Conservation (phyloP, 2,797 vertebrate genomes). For the Coranthus polyacanthus region DNA sequence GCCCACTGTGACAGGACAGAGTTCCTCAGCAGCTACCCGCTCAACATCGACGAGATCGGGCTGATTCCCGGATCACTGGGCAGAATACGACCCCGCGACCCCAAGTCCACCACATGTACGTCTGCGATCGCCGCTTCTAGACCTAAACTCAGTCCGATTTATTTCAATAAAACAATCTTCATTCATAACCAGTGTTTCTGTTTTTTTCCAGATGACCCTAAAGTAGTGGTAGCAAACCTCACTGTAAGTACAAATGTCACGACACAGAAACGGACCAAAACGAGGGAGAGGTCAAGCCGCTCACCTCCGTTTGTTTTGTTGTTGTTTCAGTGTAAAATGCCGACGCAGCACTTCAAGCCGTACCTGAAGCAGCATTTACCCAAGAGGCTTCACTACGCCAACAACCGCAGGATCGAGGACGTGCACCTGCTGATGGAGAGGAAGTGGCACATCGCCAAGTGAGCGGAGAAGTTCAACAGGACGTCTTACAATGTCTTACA, state of each 20-base stretch:
- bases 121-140: rapidly evolving
- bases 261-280: no score
- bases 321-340: constrained; percentile 91
- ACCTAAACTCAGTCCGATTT: rapidly evolving
- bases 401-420: constrained; percentile 96
- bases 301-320: background rate
- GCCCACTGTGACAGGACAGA: constrained; percentile 94
- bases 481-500: background rate
- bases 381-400: constrained; percentile 96
- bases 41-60: constrained; percentile 91
- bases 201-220: constrained; percentile 90
- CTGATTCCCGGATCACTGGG: constrained; percentile 94
- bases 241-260: constrained; percentile 90
- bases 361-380: constrained; percentile 96
- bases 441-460: constrained; percentile 96
- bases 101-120: constrained; percentile 90
- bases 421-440: constrained; percentile 95
- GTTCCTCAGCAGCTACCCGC: constrained; percentile 92
- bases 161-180: no score
- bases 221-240: constrained; percentile 93
- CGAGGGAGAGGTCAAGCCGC: background rate
- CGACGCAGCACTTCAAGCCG: constrained; percentile 95
- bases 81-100: constrained; percentile 89
- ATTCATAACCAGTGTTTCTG: constrained; percentile 11
- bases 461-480: constrained; percentile 38